phyloP scores from a whole-genome alignment of 23 tunicate genomes.

The Trididemnum clinides region DNA sequence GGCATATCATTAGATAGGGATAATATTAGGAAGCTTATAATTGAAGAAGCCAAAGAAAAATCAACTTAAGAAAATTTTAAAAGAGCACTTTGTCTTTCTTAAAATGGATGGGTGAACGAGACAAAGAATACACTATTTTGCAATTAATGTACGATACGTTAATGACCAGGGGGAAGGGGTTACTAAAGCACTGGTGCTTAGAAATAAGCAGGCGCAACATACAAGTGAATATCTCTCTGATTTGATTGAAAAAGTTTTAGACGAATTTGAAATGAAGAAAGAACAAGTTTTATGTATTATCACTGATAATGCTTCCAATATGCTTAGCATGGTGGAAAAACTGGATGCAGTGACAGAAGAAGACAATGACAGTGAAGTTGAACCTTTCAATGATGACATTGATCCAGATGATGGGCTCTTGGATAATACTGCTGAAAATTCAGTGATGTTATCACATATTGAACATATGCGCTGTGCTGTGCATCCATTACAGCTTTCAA shows the following conservation, averaged over 20 bases:
- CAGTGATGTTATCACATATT: neutral
- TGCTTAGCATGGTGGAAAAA: no score
- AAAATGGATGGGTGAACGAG: slow-evolving; percentile 27
- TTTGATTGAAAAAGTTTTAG: neutral
- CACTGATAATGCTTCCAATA: no score
- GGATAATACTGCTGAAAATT: neutral
- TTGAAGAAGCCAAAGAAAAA: neutral
- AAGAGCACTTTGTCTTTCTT: neutral
- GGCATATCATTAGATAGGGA: neutral
- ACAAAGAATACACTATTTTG: slow-evolving; percentile 24
- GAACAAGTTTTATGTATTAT: neutral
- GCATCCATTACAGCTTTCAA: neutral
- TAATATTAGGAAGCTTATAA: neutral
- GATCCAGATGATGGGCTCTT: neutral
- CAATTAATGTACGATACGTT: no score
- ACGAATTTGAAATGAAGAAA: no score
- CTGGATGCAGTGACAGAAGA: neutral
- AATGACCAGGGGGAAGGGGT: no score
- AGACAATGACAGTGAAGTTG: neutral
- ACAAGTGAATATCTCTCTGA: neutral
- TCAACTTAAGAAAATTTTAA: neutral
- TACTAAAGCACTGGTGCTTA: neutral
- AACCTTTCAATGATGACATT: neutral
- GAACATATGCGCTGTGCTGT: neutral
- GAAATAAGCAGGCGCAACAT: slow-evolving; percentile 6